These are phyloP conservation scores for Mylabris sibirica DNA, from an alignment of 2,888 invertebrate species.

Conservation along the genomic window DNA sequence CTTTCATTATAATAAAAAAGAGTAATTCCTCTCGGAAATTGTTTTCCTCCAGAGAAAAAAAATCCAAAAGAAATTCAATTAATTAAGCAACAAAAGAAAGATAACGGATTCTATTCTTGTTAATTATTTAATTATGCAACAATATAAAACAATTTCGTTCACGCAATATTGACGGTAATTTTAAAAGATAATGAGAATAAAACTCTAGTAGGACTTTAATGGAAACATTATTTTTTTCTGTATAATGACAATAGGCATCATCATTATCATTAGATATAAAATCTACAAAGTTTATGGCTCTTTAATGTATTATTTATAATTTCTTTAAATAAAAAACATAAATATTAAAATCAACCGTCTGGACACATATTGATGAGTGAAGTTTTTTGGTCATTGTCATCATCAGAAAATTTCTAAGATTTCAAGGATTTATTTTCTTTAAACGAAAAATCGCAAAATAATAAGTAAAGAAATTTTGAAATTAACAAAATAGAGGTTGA, in stretches of 20 bases:
- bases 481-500: constrained; percentile 14
- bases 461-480: neutral
- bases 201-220: neutral
- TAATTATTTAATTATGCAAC: constrained; percentile 15
- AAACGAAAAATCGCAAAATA: neutral
- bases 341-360: constrained; percentile 10
- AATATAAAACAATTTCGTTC: constrained; percentile 3
- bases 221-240: neutral
- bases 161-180: neutral
- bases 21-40: neutral
- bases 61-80: neutral
- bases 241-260: neutral
- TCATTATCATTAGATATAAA: neutral
- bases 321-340: constrained; percentile 1
- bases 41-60: neutral
- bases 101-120: neutral
- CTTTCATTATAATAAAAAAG: neutral
- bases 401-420: neutral
- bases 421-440: neutral
- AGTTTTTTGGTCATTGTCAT: constrained; percentile 9
- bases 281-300: neutral
- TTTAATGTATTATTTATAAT: constrained; percentile 8
- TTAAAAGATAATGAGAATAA: neutral
- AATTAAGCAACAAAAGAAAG: constrained; percentile 7
- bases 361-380: constrained; percentile 9